A percentile compares a stretch with the other conserved stretches of the same genome.
Evolutionary conservation across 2,888 invertebrate genomes (phyloP).

Genomic region (Eubasilissa splendida): DNA sequence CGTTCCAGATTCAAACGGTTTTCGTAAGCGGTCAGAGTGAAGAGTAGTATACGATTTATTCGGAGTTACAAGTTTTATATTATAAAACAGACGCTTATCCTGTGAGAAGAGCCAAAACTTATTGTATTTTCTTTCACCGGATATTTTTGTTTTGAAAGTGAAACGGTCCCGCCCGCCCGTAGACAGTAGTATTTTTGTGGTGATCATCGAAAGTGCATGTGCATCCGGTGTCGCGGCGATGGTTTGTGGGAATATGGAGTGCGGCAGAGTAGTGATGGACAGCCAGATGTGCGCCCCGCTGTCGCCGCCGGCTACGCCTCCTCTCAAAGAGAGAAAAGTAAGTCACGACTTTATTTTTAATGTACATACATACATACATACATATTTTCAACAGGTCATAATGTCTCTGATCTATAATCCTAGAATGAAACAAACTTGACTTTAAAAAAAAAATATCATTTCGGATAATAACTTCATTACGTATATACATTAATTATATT

Average conservation of each 20-base stretch:
- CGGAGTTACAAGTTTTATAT: not conserved
- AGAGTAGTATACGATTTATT: conserved; percentile 1
- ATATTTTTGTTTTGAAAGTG: conserved; percentile 34
- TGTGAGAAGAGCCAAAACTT: not conserved
- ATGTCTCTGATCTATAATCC: too few relatives aligned
- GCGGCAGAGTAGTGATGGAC: conserved; percentile 28
- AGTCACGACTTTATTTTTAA: conserved; percentile 62
- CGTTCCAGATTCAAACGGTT: not conserved
- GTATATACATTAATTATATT: too few relatives aligned
- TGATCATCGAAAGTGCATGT: conserved; percentile 24
- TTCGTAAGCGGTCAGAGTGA: conserved; percentile 17
- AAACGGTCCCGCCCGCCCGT: not conserved
- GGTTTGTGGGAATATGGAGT: conserved; percentile 51
- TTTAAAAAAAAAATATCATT: too few relatives aligned
- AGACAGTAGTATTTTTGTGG: not conserved
- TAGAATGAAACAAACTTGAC: too few relatives aligned
- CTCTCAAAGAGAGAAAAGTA: conserved; percentile 75
- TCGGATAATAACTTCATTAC: too few relatives aligned
- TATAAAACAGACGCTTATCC: not conserved
- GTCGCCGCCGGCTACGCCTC: conserved; percentile 83
- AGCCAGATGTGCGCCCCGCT: conserved; percentile 72
- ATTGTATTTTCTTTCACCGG: not conserved
- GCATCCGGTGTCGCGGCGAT: conserved; percentile 31
- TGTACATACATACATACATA: too few relatives aligned
- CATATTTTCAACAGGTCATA: too few relatives aligned